phyloP scores from a whole-genome alignment of 2,113 vertebrate species.

The Sus scrofa region T2T-Sscrofa CM000813.6:136288001-136288500 shows the following conservation, averaged over 20 bases:
- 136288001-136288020: background rate
- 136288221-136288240: slow-evolving; percentile 25
- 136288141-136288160: slow-evolving; percentile 27
- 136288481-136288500: background rate
- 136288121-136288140: background rate
- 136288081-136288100: background rate
- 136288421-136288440: background rate
- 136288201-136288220: background rate
- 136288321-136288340: slow-evolving; percentile 24
- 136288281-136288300: background rate
- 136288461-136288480: background rate
- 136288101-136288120: background rate
- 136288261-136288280: slow-evolving; percentile 57
- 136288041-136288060: background rate
- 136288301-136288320: background rate
- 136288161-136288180: background rate
- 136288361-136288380: background rate
- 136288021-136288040: slow-evolving; percentile 10
- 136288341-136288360: background rate
- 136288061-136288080: background rate
- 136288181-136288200: background rate
- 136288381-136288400: background rate
- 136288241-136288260: slow-evolving; percentile 4
- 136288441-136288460: background rate
- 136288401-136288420: background rate